These are phyloP conservation scores for Egretta garzetta DNA, from an alignment of 2,113 vertebrate genomes.

Conservation along the genomic window DNA sequence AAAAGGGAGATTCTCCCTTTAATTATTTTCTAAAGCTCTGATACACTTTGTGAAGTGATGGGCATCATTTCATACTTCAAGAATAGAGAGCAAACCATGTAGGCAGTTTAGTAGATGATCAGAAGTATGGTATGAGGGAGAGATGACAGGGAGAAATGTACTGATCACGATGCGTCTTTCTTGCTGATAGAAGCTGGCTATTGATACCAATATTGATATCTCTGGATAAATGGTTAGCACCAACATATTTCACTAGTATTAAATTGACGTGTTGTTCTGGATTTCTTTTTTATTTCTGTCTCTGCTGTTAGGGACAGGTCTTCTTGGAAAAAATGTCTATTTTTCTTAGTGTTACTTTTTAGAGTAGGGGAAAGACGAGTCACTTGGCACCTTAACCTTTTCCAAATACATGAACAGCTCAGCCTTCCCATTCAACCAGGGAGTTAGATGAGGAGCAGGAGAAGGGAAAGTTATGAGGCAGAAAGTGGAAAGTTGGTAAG, in stretches of 20 bases:
- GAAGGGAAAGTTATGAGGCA: constrained; percentile 11
- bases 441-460: not conserved
- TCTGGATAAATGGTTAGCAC: not conserved
- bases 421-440: not conserved
- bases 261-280: not conserved
- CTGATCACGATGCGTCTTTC: not conserved
- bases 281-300: constrained; percentile 17
- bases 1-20: not conserved
- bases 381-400: constrained; percentile 33
- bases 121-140: not conserved
- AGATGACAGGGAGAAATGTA: not conserved
- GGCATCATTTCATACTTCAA: not conserved
- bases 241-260: not conserved
- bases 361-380: not conserved
- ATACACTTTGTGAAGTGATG: not conserved
- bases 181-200: not conserved
- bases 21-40: not conserved
- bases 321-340: not conserved
- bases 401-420: constrained; percentile 11
- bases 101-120: not conserved
- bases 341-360: not conserved
- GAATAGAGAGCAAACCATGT: not conserved
- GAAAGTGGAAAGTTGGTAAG: constrained; percentile 14
- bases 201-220: not conserved
- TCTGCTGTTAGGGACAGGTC: not conserved